These are phyloP conservation scores for Trichogramma evanescens DNA, from an alignment of 2,888 invertebrate genomes.

Conservation along the genomic window DNA sequence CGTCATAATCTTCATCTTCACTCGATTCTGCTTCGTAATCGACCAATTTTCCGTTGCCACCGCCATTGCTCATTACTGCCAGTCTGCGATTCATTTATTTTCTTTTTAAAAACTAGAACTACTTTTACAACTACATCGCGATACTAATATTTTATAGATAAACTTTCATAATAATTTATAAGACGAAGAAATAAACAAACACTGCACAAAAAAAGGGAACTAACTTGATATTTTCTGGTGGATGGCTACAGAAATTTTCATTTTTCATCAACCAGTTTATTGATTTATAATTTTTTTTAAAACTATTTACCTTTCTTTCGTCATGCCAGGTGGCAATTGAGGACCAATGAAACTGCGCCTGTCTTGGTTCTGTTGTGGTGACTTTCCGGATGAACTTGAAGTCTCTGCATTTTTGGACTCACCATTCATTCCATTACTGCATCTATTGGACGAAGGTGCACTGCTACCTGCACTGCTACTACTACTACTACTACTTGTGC, in stretches of 20 bases:
- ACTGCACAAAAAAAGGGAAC: too few relatives aligned
- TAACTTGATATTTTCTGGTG: too few relatives aligned
- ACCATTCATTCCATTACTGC: conserved; percentile 18
- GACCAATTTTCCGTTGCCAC: conserved; percentile 36
- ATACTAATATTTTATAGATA: too few relatives aligned
- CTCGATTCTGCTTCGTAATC: conserved; percentile 43
- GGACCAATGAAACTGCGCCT: conserved; percentile 37
- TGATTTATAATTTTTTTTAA: too few relatives aligned
- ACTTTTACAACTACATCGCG: too few relatives aligned
- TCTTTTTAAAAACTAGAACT: too few relatives aligned
- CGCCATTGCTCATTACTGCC: conserved; percentile 31
- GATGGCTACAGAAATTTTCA: too few relatives aligned
- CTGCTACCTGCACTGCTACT: conserved; percentile 19
- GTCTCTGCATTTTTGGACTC: conserved; percentile 9
- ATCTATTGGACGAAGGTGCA: conserved; percentile 24
- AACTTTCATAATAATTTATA: too few relatives aligned
- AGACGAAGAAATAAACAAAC: too few relatives aligned
- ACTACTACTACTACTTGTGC: background rate
- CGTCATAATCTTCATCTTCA: conserved; percentile 37
- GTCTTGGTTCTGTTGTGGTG: conserved; percentile 21
- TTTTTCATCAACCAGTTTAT: too few relatives aligned
- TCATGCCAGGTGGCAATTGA: conserved; percentile 34
- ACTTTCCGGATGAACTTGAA: background rate
- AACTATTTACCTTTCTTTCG: conserved; percentile 28
- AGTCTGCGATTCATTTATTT: conserved; percentile 8